These are phyloP conservation scores for Ephydatia muelleri DNA, from an alignment of 37 sponge, comb jelly and placozoan genomes.

Conservation along the genomic window DNA sequence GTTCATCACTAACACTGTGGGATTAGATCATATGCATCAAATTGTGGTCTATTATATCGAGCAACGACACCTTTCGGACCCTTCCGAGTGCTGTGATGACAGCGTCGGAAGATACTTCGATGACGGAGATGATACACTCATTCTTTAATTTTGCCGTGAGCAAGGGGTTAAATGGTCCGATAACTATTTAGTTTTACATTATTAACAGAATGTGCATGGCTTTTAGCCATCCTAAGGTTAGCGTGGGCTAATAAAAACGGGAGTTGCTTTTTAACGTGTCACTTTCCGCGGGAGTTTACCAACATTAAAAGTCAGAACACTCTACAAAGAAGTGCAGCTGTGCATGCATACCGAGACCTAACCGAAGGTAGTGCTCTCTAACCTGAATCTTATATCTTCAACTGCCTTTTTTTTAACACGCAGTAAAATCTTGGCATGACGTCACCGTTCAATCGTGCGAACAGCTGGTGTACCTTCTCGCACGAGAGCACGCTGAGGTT, in stretches of 20 bases:
- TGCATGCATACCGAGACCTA: conserved; percentile 39
- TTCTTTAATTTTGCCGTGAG: neutral
- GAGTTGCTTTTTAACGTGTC: neutral
- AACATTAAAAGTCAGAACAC: conserved; percentile 11
- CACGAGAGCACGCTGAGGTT: no score
- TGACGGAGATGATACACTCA: neutral
- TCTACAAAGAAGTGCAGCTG: conserved; percentile 5
- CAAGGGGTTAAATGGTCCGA: neutral
- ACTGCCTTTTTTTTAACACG: no score
- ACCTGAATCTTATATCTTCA: no score
- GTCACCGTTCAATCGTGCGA: no score
- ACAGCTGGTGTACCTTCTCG: no score
- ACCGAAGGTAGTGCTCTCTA: conserved; percentile 30
- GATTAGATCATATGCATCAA: neutral
- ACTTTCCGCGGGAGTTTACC: neutral
- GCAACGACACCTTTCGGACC: neutral
- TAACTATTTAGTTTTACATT: neutral
- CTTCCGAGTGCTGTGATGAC: no score
- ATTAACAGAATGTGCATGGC: neutral
- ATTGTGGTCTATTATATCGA: neutral
- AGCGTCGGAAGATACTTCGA: neutral
- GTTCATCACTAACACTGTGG: conserved; percentile 35
- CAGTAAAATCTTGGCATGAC: no score
- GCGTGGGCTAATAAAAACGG: neutral
- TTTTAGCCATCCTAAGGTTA: conserved; percentile 22